Evolutionary conservation across 1,140 invertebrate genomes (phyloP).

Genomic region (Neoseiulus cucumeris): DNA sequence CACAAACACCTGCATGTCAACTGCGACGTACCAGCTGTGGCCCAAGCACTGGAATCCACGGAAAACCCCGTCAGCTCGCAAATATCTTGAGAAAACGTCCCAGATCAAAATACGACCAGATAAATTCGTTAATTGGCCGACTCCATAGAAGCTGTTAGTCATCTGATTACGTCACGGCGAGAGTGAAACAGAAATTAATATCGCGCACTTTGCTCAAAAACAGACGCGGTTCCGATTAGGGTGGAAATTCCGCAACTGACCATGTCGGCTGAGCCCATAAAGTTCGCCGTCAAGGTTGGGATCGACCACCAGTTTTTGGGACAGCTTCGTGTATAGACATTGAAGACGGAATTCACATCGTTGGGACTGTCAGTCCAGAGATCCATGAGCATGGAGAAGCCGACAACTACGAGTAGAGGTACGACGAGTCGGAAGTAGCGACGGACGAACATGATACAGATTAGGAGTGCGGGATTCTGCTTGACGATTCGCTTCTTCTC

Average conservation of each 20-base stretch:
- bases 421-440: neutral
- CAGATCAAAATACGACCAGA: too few relatives aligned
- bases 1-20: slow-evolving; percentile 2
- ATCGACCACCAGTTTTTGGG: neutral
- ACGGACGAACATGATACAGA: neutral
- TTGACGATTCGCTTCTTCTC: slow-evolving; percentile 2
- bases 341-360: neutral
- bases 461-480: neutral
- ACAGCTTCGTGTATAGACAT: neutral
- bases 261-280: neutral
- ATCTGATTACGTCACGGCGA: too few relatives aligned
- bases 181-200: too few relatives aligned
- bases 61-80: too few relatives aligned
- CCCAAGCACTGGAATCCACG: neutral
- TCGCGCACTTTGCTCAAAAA: too few relatives aligned
- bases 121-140: too few relatives aligned
- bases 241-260: neutral
- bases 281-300: neutral
- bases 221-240: too few relatives aligned
- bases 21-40: neutral
- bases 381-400: neutral
- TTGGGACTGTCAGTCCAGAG: neutral
- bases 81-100: too few relatives aligned
- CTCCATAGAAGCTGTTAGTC: too few relatives aligned
- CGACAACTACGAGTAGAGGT: neutral